Evolutionary conservation across 2,888 invertebrate genomes (phyloP), one percentile per base, ranked within the genome.

Genomic region (Ametastegia equiseti): DNA sequence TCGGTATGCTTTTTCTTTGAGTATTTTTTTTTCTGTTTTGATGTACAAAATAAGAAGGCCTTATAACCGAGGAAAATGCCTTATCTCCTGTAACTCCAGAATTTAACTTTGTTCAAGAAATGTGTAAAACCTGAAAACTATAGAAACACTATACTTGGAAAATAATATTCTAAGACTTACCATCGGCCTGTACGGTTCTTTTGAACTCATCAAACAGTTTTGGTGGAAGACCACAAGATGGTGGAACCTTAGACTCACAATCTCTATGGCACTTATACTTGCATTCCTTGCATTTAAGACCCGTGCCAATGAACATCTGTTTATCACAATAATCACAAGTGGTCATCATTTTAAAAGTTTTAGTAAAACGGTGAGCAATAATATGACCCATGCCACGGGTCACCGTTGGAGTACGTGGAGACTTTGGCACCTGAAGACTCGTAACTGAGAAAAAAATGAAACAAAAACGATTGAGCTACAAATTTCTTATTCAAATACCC

Each of bases 221-320:
- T 15, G 95, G 95, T n/a, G 98, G 97, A 85, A 98, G 92, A 39
- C 97, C 97, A 92, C 99, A 99, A 50, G 97, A 97, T 0, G 98
- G 97, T 85, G 98, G 97, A 85, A 98, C 98, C 93, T 97, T 97
- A 75, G 95, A 94, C 88, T 97, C 97, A 90, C 98, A 98, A 88
- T 98, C 97, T 91, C 95, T 93, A 92, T 97, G 97, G 90, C 96
- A 97, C 88, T 96, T 97, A 90, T 97, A 98, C 93, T 98, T 98
- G 94, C 98, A 98, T 92, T 98, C 98, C 91, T 96, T 98, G 92
- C 98, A 98, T 92, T 97, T 98, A 86, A 97, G 94, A 9, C 96
- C 96, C 30, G 95, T 94, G 45, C 95, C 96, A 90, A 97, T 96
- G 86, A 97, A 95, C 95, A 97, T 96, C 92, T 96, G 97, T 89